These are phyloP conservation scores for Strix uralensis DNA, from an alignment of 2,113 vertebrate species.

Conservation along the genomic window DNA sequence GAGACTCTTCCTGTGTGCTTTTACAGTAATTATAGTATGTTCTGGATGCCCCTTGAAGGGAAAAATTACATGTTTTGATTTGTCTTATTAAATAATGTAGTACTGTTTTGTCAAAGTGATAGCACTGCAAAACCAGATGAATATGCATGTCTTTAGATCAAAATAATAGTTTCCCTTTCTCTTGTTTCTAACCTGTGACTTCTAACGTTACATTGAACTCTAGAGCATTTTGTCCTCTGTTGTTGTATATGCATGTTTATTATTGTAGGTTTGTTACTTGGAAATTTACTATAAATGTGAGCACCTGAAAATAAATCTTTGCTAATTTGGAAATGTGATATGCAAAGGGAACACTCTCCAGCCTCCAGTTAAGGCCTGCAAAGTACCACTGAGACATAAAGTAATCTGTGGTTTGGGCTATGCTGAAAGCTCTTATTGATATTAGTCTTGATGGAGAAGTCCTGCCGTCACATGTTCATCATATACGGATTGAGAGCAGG, in stretches of 20 bases:
- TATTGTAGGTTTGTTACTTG: neutral
- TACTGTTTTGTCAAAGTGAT: neutral
- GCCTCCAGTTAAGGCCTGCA: slow-evolving; percentile 20
- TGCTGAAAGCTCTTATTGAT: slow-evolving; percentile 72
- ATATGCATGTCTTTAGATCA: neutral
- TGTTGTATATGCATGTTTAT: neutral
- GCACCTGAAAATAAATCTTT: slow-evolving; percentile 41
- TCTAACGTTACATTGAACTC: neutral
- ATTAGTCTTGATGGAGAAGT: slow-evolving; percentile 54
- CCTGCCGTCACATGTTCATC: slow-evolving; percentile 50
- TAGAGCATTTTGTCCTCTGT: neutral
- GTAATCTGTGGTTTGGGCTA: slow-evolving; percentile 55
- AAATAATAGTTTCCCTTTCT: neutral
- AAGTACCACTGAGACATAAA: slow-evolving; percentile 53
- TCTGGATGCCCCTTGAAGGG: neutral
- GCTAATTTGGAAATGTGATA: slow-evolving; percentile 44
- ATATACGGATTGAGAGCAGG: neutral
- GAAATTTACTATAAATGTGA: slow-evolving; percentile 47
- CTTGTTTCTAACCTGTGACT: neutral
- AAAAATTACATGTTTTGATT: neutral
- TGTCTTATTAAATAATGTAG: neutral
- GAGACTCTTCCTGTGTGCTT: neutral
- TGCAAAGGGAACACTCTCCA: neutral
- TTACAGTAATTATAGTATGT: neutral
- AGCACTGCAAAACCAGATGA: neutral